A percentile compares a stretch with the other conserved stretches of the same genome.
phyloP scores from a whole-genome alignment of 2,888 invertebrate species.

The Euzetes globulus region DNA sequence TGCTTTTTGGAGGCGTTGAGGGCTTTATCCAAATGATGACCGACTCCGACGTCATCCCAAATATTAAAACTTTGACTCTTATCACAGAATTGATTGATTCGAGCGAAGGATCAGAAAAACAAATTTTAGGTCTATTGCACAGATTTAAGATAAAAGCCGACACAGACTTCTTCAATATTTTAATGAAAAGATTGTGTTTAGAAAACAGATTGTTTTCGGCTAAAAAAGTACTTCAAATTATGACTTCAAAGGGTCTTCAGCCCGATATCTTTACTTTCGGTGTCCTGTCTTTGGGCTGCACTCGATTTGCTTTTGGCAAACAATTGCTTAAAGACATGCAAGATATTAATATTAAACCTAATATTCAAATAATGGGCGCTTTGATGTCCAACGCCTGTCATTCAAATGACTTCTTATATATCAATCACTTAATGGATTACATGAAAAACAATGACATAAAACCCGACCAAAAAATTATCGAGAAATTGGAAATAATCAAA shows the following conservation, averaged over 20 bases:
- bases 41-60: slow-evolving; percentile 58
- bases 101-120: slow-evolving; percentile 59
- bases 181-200: slow-evolving; percentile 70
- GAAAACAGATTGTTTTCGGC: slow-evolving; percentile 63
- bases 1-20: slow-evolving; percentile 67
- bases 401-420: slow-evolving; percentile 9
- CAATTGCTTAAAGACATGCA: slow-evolving; percentile 64
- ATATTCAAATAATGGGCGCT: slow-evolving; percentile 61
- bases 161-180: slow-evolving; percentile 73
- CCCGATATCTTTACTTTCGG: slow-evolving; percentile 79
- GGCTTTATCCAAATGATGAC: slow-evolving; percentile 71
- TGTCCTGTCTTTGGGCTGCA: slow-evolving; percentile 70
- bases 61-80: slow-evolving; percentile 69
- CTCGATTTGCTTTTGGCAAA: slow-evolving; percentile 56
- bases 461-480: slow-evolving; percentile 16
- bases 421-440: slow-evolving; percentile 16
- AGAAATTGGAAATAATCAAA: slow-evolving; percentile 12
- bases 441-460: slow-evolving; percentile 16
- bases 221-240: slow-evolving; percentile 51
- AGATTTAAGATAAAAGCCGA: slow-evolving; percentile 59
- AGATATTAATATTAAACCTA: slow-evolving; percentile 55
- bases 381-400: slow-evolving; percentile 31
- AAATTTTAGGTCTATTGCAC: slow-evolving; percentile 59
- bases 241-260: slow-evolving; percentile 50
- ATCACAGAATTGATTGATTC: slow-evolving; percentile 65